phyloP scores from a whole-genome alignment of 2,797 vertebrate genomes.

The Chanos chanos region DNA sequence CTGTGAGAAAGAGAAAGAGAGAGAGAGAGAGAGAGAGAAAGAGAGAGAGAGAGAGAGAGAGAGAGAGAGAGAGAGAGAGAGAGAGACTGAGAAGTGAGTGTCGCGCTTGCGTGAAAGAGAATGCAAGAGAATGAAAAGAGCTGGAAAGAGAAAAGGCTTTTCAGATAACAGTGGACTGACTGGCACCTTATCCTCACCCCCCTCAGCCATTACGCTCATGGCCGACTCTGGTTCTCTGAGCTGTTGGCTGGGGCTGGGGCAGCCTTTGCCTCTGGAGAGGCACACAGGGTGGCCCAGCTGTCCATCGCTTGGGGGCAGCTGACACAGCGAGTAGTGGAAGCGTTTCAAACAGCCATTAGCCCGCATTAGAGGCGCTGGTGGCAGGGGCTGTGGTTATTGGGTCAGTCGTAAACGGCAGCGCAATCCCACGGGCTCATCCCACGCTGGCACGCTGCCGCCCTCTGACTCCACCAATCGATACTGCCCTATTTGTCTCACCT shows the following conservation, averaged over 20 bases:
- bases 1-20: no score
- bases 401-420: not conserved
- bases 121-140: not conserved
- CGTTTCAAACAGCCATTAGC: slow-evolving; percentile 30
- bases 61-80: no score
- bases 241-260: no score
- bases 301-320: no score
- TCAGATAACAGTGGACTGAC: no score
- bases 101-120: not conserved
- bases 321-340: not conserved
- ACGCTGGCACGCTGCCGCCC: not conserved
- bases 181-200: no score
- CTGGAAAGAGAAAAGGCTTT: no score
- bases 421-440: slow-evolving; percentile 10
- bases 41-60: not conserved
- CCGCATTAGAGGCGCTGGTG: slow-evolving; percentile 6
- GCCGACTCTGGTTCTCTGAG: no score
- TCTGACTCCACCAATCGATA: slow-evolving; percentile 13
- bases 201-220: no score
- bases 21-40: not conserved
- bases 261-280: no score
- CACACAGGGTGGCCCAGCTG: slow-evolving; percentile 1
- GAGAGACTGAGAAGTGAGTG: no score
- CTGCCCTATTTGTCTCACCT: slow-evolving; percentile 11
- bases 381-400: slow-evolving; percentile 6